Evolutionary conservation across 2,113 vertebrate genomes (phyloP).

Genomic region (Siniperca knerii): DNA sequence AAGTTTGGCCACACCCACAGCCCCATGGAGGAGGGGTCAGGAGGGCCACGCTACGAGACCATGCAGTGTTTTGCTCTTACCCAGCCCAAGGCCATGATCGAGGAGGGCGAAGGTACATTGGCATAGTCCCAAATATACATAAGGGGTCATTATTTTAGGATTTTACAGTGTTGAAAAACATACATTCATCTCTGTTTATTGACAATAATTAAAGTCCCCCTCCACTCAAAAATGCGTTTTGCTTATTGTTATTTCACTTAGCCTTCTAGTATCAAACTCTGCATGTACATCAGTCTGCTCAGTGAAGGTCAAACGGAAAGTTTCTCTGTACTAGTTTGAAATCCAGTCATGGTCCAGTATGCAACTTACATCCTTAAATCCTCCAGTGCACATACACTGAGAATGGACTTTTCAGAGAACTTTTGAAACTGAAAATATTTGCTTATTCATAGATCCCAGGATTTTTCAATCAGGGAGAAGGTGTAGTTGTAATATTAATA

Average conservation of each 20-base stretch:
- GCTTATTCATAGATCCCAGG: too few species aligned
- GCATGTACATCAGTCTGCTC: too few species aligned
- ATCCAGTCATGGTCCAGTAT: neutral
- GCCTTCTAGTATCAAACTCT: too few species aligned
- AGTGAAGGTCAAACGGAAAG: too few species aligned
- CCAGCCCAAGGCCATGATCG: conserved; percentile 97
- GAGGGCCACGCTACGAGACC: conserved; percentile 92
- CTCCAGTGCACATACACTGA: neutral
- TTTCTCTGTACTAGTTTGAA: neutral
- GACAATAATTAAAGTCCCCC: neutral
- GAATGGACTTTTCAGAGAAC: neutral
- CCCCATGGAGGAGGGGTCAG: conserved; percentile 86
- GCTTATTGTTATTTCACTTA: neutral
- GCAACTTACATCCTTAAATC: neutral
- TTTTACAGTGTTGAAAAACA: neutral
- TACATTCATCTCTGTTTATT: neutral
- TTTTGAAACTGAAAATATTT: neutral
- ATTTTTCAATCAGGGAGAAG: too few species aligned
- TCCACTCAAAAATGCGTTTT: neutral
- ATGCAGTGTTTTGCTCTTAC: conserved; percentile 99
- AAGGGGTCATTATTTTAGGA: neutral
- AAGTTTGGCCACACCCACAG: conserved; percentile 87
- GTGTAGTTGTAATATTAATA: neutral
- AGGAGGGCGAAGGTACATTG: conserved; percentile 93
- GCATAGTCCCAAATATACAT: neutral